phyloP scores from a whole-genome alignment of 2,113 vertebrate genomes.

The Phalacrocorax pelagicus region DNA sequence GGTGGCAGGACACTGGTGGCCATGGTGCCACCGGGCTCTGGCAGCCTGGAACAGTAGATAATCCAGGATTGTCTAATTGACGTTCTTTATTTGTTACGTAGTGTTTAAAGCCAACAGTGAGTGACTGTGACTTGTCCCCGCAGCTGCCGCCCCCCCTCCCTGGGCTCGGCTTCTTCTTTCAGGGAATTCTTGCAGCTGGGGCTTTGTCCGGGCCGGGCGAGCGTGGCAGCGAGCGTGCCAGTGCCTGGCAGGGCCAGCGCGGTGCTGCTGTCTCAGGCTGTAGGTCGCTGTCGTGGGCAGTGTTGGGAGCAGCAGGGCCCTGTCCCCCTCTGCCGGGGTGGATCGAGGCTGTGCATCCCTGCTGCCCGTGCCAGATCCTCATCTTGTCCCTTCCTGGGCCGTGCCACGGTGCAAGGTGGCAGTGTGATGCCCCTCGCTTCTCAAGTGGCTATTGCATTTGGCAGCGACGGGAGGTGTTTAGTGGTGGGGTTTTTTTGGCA shows the following conservation, averaged over 20 bases:
- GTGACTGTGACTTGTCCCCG: neutral
- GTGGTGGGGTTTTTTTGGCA: neutral
- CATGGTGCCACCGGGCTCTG: fast-evolving
- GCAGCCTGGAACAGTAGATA: conserved; percentile 3
- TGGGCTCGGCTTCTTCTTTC: neutral
- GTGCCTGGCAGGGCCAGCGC: neutral
- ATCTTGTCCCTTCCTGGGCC: neutral
- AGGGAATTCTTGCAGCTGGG: conserved; percentile 38
- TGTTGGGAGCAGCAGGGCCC: neutral
- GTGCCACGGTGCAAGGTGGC: fast-evolving
- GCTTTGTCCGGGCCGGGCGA: neutral
- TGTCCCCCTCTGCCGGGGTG: neutral
- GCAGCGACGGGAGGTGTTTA: neutral
- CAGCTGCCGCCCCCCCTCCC: neutral
- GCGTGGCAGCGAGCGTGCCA: neutral
- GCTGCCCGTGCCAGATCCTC: neutral
- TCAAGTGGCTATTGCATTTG: neutral
- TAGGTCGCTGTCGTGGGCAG: neutral
- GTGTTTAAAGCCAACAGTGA: conserved; percentile 44
- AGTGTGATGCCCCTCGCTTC: neutral
- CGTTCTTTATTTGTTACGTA: neutral
- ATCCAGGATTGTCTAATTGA: conserved; percentile 36
- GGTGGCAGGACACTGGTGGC: neutral
- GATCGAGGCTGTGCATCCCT: neutral
- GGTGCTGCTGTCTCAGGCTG: neutral